Evolutionary conservation across 2,113 vertebrate genomes (phyloP), one percentile per base, ranked within the genome.

Genomic region (Rhodinocichla rosea): DNA sequence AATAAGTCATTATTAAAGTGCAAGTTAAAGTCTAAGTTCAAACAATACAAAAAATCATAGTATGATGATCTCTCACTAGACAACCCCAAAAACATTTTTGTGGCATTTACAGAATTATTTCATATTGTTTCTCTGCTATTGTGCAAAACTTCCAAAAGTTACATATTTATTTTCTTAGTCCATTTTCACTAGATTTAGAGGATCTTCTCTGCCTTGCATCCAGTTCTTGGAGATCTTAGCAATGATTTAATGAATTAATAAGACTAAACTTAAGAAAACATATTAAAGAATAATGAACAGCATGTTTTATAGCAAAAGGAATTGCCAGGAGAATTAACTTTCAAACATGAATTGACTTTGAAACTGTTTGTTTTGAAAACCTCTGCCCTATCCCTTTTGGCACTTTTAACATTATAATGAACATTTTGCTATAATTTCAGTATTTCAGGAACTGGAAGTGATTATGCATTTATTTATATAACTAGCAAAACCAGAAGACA

Each of bases 241-340:
- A 69, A 33, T 95, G 86, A 96, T 95, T 95, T 96, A 96, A 96
- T 93, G 96, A 93, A 90, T 92, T 96, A 95, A 95, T 96, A 96
- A 97, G 42, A 42, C 40, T 75, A 53, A 94, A 92, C 37, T 60
- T 90, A 75, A 52, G 77, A 82, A 96, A 93, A 57, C 49, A 19
- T 94, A 95, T 89, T 88, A 94, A 96, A 89, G 79, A 88, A 62
- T 95, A 89, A 94, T 87, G 92, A 94, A 90, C 67, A 96, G 20
- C 39, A 49, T 81, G 60, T 74, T 94, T 93, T 93, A 86, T 81
- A 81, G 80, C 64, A 86, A 83, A 89, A 78, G 88, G 45, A 93
- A 93, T 94, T 87, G 76, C 93, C 88, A 94, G 8, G 88, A 92
- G 88, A 86, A 78, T 90, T 94, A 45, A 90, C 68, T 92, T 93